These are phyloP conservation scores for Clepsis dumicolana DNA, from an alignment of 2,888 invertebrate genomes.

Conservation along the genomic window DNA sequence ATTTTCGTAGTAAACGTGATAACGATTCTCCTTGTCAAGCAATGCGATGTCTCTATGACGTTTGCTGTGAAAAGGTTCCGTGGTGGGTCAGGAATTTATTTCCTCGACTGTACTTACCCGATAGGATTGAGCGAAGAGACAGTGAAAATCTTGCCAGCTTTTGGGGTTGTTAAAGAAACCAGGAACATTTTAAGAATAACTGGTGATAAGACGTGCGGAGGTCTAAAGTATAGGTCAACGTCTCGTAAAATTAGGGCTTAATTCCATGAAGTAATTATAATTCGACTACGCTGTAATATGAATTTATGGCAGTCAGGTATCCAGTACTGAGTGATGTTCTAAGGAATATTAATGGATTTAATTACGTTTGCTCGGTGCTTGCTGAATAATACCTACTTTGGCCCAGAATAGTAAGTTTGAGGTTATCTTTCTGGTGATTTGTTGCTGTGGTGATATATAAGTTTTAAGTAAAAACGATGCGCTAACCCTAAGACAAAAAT, in stretches of 20 bases:
- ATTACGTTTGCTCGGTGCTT: conserved; percentile 22
- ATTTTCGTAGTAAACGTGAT: too few species aligned
- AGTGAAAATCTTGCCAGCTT: neutral
- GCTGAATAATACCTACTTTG: conserved; percentile 12
- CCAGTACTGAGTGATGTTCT: conserved; percentile 18
- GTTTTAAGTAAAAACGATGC: neutral
- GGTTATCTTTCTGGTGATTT: neutral
- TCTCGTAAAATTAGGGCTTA: neutral
- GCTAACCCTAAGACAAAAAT: too few species aligned
- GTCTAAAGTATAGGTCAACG: neutral
- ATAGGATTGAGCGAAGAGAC: too few species aligned
- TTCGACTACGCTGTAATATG: conserved; percentile 16
- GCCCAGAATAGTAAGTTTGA: conserved; percentile 26
- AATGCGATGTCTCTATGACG: too few species aligned
- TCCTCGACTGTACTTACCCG: too few species aligned
- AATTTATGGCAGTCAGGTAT: conserved; percentile 36
- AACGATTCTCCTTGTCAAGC: too few species aligned
- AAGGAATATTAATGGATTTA: conserved; percentile 40
- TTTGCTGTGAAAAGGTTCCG: too few species aligned
- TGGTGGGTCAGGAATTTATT: too few species aligned
- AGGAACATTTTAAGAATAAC: neutral
- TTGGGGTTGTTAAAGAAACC: neutral
- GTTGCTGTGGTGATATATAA: neutral
- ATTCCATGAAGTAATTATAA: conserved; percentile 16
- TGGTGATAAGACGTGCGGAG: neutral